Percentiles rank a stretch among this genome's conserved stretches.
phyloP scores from a whole-genome alignment of 2,113 vertebrate genomes.

The Nothocercus julius region DNA sequence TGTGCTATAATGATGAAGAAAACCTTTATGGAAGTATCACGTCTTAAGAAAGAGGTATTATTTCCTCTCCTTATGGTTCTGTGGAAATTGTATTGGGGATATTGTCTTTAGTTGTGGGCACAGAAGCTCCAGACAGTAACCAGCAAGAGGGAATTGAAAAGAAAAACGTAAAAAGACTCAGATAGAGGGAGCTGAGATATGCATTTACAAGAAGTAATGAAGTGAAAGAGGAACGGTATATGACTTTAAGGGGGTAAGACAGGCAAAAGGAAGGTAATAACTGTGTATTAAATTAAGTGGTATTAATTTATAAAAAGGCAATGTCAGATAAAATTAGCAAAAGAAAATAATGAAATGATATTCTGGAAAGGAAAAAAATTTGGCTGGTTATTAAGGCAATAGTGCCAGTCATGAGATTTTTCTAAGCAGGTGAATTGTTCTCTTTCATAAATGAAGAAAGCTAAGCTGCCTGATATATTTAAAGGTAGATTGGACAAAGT shows the following conservation, averaged over 20 bases:
- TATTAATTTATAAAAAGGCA: slow-evolving; percentile 1
- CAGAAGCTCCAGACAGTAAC: background rate
- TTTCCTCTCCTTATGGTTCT: background rate
- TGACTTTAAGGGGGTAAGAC: background rate
- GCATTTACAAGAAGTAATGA: background rate
- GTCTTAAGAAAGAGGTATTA: background rate
- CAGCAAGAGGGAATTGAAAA: background rate
- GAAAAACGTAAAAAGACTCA: background rate
- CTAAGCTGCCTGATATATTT: background rate
- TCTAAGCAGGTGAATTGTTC: background rate
- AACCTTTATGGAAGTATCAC: background rate
- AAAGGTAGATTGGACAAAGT: background rate
- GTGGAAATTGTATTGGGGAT: background rate
- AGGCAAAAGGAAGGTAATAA: background rate
- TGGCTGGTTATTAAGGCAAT: background rate
- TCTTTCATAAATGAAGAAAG: background rate
- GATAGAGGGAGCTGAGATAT: background rate
- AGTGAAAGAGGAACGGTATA: background rate
- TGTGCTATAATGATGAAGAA: background rate
- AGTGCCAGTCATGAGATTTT: background rate
- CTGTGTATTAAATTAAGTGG: background rate
- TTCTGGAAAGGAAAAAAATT: background rate
- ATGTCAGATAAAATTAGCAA: background rate
- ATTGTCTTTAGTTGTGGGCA: background rate
- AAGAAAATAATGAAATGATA: background rate